Conservation (phyloP, 2,797 vertebrate species). For the Rhinophrynus dorsalis region DNA sequence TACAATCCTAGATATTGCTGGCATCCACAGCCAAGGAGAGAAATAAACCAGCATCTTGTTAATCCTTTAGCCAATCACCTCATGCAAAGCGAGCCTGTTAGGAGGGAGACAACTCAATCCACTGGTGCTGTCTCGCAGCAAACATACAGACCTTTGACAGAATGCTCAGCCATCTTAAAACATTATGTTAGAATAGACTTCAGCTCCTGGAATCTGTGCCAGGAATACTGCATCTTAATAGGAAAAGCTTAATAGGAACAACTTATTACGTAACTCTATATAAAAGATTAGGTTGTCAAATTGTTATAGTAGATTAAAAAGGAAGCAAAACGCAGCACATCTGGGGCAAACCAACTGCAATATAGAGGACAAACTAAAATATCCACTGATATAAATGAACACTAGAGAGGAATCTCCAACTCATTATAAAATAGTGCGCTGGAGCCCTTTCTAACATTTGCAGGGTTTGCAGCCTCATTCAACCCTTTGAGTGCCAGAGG, state of each 20-base stretch:
- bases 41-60: slow-evolving; percentile 70
- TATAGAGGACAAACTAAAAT: no score
- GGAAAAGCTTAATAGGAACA: not conserved
- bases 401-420: no score
- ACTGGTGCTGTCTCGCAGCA: slow-evolving; percentile 44
- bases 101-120: slow-evolving; percentile 63
- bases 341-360: no score
- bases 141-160: slow-evolving; percentile 20
- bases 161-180: slow-evolving; percentile 18
- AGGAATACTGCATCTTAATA: slow-evolving; percentile 2
- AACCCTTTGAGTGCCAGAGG: no score
- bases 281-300: not conserved
- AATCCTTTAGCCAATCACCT: slow-evolving; percentile 72
- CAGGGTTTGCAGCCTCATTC: no score
- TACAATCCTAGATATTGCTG: slow-evolving; percentile 66
- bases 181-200: slow-evolving; percentile 17
- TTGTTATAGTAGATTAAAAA: no score
- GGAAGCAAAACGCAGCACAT: not conserved
- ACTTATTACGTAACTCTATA: not conserved
- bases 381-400: no score
- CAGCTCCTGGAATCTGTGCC: not conserved
- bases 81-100: slow-evolving; percentile 59
- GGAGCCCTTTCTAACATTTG: no score
- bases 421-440: no score
- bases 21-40: slow-evolving; percentile 60